These are phyloP conservation scores for Esox niger DNA, from an alignment of 2,113 vertebrate species.

Conservation along the genomic window DNA sequence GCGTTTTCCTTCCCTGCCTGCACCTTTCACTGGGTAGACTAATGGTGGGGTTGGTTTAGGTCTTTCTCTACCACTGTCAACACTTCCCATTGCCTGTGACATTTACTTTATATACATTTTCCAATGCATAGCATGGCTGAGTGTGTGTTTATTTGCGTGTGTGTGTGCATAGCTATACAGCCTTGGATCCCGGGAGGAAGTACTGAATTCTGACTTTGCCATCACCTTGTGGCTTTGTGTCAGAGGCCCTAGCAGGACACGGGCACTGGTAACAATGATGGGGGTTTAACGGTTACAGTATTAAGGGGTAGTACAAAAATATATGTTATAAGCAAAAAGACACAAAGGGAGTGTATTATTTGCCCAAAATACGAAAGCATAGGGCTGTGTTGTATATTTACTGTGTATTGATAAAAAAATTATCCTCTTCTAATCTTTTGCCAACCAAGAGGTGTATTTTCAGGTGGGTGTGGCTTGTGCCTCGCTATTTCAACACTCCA, in stretches of 20 bases:
- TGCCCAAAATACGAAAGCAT: no score
- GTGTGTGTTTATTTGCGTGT: not conserved
- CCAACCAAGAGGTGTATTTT: no score
- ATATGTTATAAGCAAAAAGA: no score
- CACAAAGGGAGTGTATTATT: no score
- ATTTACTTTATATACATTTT: slow-evolving; percentile 67
- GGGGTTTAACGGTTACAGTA: slow-evolving; percentile 22
- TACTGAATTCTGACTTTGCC: slow-evolving; percentile 53
- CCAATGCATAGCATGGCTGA: slow-evolving; percentile 39
- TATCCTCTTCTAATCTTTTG: no score
- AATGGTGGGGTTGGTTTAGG: slow-evolving; percentile 61
- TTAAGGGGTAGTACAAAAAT: no score
- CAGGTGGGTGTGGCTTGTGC: no score
- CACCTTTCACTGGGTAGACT: slow-evolving; percentile 52
- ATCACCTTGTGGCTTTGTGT: slow-evolving; percentile 44
- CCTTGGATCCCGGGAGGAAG: slow-evolving; percentile 44
- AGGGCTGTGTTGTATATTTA: no score
- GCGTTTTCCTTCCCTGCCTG: slow-evolving; percentile 16
- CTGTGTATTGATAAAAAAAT: no score
- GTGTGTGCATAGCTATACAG: slow-evolving; percentile 17
- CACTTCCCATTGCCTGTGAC: slow-evolving; percentile 63
- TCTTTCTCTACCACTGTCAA: slow-evolving; percentile 66
- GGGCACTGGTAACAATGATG: not conserved
- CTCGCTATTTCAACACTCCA: not conserved
- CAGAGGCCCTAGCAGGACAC: slow-evolving; percentile 34